A percentile compares a stretch with the other conserved stretches of the same genome.
Evolutionary conservation across 2,113 vertebrate genomes (phyloP).

Genomic region (Brachypodius melanocephalos): DNA sequence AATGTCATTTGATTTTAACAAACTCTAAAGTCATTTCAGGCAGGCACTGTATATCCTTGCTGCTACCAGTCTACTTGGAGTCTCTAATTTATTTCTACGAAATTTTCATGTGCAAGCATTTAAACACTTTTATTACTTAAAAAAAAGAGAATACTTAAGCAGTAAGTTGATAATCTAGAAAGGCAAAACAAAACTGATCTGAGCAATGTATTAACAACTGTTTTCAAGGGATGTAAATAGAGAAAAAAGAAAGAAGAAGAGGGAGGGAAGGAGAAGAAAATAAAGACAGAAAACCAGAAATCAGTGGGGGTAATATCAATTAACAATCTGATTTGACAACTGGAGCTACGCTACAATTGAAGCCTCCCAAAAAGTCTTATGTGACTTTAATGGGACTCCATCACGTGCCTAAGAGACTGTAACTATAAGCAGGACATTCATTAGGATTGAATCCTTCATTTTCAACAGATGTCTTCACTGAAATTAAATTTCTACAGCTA

Average conservation of each 20-base stretch:
- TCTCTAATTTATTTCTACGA: conserved; percentile 37
- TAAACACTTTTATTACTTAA: conserved; percentile 1
- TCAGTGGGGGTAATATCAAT: neutral
- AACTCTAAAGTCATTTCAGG: conserved; percentile 70
- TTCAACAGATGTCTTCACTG: conserved; percentile 14
- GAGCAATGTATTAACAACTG: neutral
- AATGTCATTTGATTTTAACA: conserved; percentile 79
- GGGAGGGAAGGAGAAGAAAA: neutral
- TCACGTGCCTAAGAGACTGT: neutral
- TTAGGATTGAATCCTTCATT: neutral
- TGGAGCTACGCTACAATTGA: neutral
- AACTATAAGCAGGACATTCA: neutral
- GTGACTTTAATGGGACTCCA: neutral
- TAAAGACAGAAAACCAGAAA: neutral
- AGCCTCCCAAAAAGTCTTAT: neutral
- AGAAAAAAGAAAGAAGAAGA: neutral
- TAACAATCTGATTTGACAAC: neutral
- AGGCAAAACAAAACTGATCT: neutral
- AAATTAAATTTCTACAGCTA: conserved; percentile 53
- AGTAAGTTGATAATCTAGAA: neutral
- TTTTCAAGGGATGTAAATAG: neutral
- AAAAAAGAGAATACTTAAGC: neutral
- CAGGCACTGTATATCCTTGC: conserved; percentile 44
- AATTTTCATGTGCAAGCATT: conserved; percentile 31
- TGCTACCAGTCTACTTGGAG: conserved; percentile 41